Evolutionary conservation across 2,797 vertebrate species (phyloP).

Genomic region (Microtus obscurus): DNA sequence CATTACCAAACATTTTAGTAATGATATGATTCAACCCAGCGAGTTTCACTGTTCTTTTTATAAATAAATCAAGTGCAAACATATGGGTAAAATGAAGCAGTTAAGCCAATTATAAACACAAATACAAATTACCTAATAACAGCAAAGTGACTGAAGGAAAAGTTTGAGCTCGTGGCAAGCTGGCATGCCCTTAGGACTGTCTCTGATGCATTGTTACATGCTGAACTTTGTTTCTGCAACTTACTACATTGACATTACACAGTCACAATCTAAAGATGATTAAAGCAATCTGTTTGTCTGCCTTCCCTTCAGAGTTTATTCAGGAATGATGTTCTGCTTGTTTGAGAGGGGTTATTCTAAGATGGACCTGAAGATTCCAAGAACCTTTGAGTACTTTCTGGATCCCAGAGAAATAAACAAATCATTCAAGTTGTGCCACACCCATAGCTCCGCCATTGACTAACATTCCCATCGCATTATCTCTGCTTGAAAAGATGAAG

Average conservation of each 20-base stretch:
- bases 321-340: background rate
- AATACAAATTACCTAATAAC: background rate
- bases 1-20: slow-evolving; percentile 10
- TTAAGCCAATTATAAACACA: slow-evolving; percentile 43
- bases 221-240: slow-evolving; percentile 24
- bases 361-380: background rate
- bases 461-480: background rate
- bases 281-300: background rate
- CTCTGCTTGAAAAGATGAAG: slow-evolving; percentile 66
- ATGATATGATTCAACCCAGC: background rate
- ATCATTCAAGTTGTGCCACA: background rate
- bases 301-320: background rate
- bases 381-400: background rate
- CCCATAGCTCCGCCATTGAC: slow-evolving; percentile 24
- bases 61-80: slow-evolving; percentile 31
- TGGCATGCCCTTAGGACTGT: slow-evolving; percentile 1
- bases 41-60: slow-evolving; percentile 12
- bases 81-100: slow-evolving; percentile 45
- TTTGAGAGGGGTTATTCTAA: background rate
- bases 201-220: background rate
- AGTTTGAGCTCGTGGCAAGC: background rate
- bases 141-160: background rate
- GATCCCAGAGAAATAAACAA: slow-evolving; percentile 7
- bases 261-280: slow-evolving; percentile 29
- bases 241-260: slow-evolving; percentile 19